These are phyloP conservation scores for Muscicapa adusta DNA, from an alignment of 2,113 vertebrate genomes.

Conservation along the genomic window DNA sequence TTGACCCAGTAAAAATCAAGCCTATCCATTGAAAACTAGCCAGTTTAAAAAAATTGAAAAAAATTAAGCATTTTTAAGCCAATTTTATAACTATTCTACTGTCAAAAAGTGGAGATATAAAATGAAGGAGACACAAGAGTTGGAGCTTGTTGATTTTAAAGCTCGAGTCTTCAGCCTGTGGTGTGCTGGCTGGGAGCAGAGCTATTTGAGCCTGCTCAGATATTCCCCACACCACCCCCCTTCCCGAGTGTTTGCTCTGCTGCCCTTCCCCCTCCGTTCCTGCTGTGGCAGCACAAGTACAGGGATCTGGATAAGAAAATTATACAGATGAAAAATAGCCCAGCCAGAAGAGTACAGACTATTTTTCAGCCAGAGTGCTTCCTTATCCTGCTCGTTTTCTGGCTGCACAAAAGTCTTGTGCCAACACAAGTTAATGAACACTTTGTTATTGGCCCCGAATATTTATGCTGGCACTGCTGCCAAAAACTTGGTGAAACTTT, in stretches of 20 bases:
- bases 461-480: constrained; percentile 2
- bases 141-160: not conserved
- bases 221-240: not conserved
- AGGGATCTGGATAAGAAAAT: constrained; percentile 20
- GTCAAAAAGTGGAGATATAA: not conserved
- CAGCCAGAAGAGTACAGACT: not conserved
- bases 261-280: not conserved
- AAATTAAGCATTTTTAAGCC: not conserved
- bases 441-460: not conserved
- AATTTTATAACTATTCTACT: not conserved
- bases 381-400: constrained; percentile 11
- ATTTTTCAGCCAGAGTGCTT: not conserved
- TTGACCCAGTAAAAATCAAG: not conserved
- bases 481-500: constrained; percentile 21
- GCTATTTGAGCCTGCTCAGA: constrained; percentile 26
- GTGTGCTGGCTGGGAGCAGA: not conserved
- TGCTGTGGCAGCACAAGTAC: constrained; percentile 13
- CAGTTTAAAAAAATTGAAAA: not conserved
- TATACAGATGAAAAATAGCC: constrained; percentile 22
- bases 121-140: not conserved
- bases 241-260: not conserved
- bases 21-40: not conserved
- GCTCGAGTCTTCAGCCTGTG: not conserved
- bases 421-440: constrained; percentile 3
- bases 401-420: not conserved